A percentile compares a stretch with the other conserved stretches of the same genome.
These are phyloP conservation scores for Paedocypris micromegethes DNA, from an alignment of 2,797 vertebrate species.

Conservation along the genomic window DNA sequence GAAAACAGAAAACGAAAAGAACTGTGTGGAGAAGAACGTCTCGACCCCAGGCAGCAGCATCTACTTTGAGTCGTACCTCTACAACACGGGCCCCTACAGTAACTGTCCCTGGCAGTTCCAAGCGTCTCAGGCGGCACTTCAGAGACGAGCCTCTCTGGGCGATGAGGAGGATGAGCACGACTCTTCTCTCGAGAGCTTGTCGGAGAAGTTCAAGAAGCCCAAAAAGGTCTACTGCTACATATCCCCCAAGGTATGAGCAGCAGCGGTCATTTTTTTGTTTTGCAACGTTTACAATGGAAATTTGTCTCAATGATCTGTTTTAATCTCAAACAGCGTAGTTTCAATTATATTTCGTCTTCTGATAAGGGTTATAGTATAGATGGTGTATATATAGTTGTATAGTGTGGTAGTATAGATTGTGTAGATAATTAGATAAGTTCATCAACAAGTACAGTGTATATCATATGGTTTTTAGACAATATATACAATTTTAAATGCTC, in stretches of 20 bases:
- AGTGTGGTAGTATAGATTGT: no score
- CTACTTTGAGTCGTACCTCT: constrained; percentile 98
- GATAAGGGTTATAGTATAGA: no score
- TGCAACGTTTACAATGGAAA: no score
- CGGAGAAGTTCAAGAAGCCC: constrained; percentile 96
- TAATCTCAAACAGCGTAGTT: no score
- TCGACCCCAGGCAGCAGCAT: constrained; percentile 94
- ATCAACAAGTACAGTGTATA: no score
- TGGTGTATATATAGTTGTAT: no score
- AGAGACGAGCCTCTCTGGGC: constrained; percentile 83
- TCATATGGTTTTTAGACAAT: no score
- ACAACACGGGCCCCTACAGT: constrained; percentile 82
- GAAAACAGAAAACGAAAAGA: constrained; percentile 85
- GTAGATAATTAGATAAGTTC: no score
- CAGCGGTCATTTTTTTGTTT: no score
- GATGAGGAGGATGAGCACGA: constrained; percentile 90
- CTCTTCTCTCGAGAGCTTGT: constrained; percentile 85
- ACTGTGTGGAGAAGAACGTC: constrained; percentile 93
- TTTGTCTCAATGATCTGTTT: no score
- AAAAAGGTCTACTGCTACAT: constrained; percentile 99
- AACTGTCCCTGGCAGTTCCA: constrained; percentile 85
- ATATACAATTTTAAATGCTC: neutral
- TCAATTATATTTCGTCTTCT: no score
- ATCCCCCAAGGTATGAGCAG: constrained; percentile 86
- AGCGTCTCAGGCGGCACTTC: constrained; percentile 77